Percentiles rank a stretch among this genome's conserved stretches.
Evolutionary conservation across 2,113 vertebrate species (phyloP).

Genomic region (Pandion haliaetus): DNA sequence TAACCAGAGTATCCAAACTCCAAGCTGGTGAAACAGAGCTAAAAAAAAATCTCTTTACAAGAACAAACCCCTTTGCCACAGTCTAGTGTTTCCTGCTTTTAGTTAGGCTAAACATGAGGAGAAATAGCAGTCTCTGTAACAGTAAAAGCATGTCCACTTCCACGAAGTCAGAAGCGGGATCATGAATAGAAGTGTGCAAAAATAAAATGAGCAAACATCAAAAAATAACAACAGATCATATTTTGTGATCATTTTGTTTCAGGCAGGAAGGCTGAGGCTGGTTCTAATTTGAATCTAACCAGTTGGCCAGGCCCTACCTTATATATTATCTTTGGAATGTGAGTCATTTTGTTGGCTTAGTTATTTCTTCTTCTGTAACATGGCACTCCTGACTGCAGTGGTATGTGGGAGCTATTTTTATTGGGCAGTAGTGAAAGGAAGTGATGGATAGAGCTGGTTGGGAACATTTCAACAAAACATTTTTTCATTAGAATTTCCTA

Average conservation of each 20-base stretch:
- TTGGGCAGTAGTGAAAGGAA: conserved; percentile 64
- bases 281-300: conserved; percentile 57
- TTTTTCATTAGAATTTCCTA: conserved; percentile 31
- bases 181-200: neutral
- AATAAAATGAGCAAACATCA: conserved; percentile 8
- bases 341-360: conserved; percentile 65
- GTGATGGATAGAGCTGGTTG: conserved; percentile 50
- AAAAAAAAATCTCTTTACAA: neutral
- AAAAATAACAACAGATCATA: conserved; percentile 53
- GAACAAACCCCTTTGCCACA: neutral
- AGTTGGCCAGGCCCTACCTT: conserved; percentile 59
- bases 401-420: conserved; percentile 67
- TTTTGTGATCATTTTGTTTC: conserved; percentile 41
- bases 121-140: neutral
- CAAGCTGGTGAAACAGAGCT: neutral
- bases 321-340: conserved; percentile 68
- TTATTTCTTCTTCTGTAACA: conserved; percentile 60
- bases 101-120: neutral
- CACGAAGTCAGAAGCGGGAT: neutral
- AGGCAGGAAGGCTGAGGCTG: conserved; percentile 34
- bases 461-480: conserved; percentile 38
- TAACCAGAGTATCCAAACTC: neutral
- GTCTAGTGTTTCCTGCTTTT: neutral
- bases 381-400: conserved; percentile 54
- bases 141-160: neutral